Conservation (phyloP, 1,140 invertebrate species). For the Drosophila bifasciata region DNA sequence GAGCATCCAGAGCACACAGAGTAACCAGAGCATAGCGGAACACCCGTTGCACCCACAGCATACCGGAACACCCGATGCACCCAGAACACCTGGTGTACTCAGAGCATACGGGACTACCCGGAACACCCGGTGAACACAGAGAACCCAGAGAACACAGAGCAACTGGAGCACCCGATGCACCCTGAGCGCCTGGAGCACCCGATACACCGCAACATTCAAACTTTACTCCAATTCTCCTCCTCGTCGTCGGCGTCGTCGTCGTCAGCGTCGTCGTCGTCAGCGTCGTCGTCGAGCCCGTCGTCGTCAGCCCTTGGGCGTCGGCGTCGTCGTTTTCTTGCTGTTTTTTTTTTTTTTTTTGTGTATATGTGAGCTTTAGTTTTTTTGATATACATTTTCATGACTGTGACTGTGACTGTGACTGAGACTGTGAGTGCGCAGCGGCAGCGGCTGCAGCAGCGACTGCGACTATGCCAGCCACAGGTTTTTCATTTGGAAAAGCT, state of each 20-base stretch:
- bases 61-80: too few relatives aligned
- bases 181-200: too few relatives aligned
- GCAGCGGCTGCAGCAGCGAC: background rate
- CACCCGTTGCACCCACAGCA: too few relatives aligned
- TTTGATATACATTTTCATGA: constrained; percentile 64
- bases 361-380: constrained; percentile 34
- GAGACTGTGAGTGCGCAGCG: constrained; percentile 30
- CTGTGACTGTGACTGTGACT: constrained; percentile 52
- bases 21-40: too few relatives aligned
- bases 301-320: constrained; percentile 70
- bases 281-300: too few relatives aligned
- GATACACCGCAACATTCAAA: constrained; percentile 30
- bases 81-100: too few relatives aligned
- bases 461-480: constrained; percentile 28
- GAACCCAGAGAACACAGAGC: too few relatives aligned
- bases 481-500: constrained; percentile 10
- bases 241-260: constrained; percentile 63
- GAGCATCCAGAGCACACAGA: too few relatives aligned
- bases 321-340: constrained; percentile 42
- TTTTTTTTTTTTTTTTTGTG: constrained; percentile 44
- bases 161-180: too few relatives aligned
- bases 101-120: too few relatives aligned
- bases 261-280: constrained; percentile 62
- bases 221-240: constrained; percentile 72
- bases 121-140: too few relatives aligned